Evolutionary conservation across 2,888 invertebrate genomes (phyloP).

Genomic region (Euplagia quadripunctaria): DNA sequence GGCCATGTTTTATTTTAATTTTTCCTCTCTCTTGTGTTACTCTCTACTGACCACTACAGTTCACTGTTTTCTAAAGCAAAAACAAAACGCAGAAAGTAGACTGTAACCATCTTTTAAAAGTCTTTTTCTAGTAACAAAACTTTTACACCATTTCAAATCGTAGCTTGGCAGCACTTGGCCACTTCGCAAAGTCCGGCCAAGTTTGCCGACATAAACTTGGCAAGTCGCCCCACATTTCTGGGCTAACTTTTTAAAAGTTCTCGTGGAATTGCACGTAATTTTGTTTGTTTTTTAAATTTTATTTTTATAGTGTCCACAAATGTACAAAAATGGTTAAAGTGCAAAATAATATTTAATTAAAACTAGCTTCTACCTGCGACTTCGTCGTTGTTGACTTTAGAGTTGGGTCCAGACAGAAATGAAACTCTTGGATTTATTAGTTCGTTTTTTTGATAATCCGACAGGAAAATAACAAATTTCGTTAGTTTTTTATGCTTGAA

Average conservation of each 20-base stretch:
- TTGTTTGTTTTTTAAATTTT: conserved; percentile 22
- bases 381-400: too few relatives aligned
- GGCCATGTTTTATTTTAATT: not conserved
- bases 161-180: conserved; percentile 38
- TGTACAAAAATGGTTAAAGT: not conserved
- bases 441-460: too few relatives aligned
- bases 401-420: too few relatives aligned
- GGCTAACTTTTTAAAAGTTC: conserved; percentile 41
- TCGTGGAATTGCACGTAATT: conserved; percentile 31
- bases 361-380: too few relatives aligned
- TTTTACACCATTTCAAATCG: conserved; percentile 5
- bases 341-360: too few relatives aligned
- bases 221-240: conserved; percentile 32
- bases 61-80: not conserved
- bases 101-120: not conserved
- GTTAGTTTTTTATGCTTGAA: too few relatives aligned
- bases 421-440: too few relatives aligned
- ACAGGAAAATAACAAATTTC: too few relatives aligned
- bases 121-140: conserved; percentile 5
- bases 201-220: conserved; percentile 40
- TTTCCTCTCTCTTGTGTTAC: not conserved
- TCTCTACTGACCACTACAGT: not conserved
- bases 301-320: not conserved
- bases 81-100: not conserved
- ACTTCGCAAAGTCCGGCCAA: conserved; percentile 26